Percentiles rank a stretch among this genome's conserved stretches.
phyloP scores from a whole-genome alignment of 1,140 invertebrate genomes.

The Lamellibrachia luymesi region DNA sequence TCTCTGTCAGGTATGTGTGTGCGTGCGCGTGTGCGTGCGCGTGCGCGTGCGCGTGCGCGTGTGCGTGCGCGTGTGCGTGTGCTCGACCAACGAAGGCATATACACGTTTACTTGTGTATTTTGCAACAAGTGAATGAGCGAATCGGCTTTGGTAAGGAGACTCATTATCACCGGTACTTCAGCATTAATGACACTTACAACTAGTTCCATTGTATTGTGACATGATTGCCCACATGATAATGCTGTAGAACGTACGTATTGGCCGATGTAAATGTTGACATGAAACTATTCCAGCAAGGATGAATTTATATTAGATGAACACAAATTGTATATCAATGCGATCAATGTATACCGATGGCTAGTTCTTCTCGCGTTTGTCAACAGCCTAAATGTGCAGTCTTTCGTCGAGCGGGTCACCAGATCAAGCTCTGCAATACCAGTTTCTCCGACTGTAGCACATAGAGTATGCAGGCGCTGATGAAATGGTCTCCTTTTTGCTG shows the following conservation, averaged over 20 bases:
- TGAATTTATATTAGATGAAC: neutral
- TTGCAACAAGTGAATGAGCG: neutral
- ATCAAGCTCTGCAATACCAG: too few species aligned
- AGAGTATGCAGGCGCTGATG: too few species aligned
- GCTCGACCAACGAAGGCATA: neutral
- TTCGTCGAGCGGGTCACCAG: too few species aligned
- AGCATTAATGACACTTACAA: neutral
- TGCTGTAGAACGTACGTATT: neutral
- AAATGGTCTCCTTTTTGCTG: too few species aligned
- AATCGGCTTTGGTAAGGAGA: too few species aligned
- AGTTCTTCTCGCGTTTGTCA: too few species aligned
- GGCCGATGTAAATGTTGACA: neutral
- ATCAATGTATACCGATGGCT: too few species aligned
- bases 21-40: neutral
- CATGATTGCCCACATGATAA: neutral
- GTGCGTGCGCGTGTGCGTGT: neutral
- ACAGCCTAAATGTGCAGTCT: too few species aligned
- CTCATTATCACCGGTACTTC: too few species aligned
- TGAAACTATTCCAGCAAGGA: neutral
- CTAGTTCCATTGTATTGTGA: neutral
- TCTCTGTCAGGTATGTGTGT: neutral
- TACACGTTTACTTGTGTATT: neutral
- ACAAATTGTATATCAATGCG: too few species aligned
- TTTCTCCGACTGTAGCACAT: too few species aligned
- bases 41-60: neutral